Evolutionary conservation across 1,140 invertebrate species (phyloP), one percentile per base, ranked within the genome.

Genomic region (Diachasma alloeum): DNA sequence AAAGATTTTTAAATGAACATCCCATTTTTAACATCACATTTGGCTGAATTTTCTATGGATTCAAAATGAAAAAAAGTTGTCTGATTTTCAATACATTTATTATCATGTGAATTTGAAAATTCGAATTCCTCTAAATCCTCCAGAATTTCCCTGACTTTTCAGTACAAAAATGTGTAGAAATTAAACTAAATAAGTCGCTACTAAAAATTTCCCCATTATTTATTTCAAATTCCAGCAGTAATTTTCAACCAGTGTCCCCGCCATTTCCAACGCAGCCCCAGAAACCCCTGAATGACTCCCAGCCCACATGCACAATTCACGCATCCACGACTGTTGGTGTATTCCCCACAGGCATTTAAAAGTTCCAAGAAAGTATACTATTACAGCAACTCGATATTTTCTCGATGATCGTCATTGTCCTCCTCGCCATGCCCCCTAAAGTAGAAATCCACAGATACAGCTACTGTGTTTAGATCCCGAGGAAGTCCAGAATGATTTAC

Each of bases 361-460:
- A 80, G 82, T 74, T 78, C 75, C 72, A 46, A 68, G 77, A 87
- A 88, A 87, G 87, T 88, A 87, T 89, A 88, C 78, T 83, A 85
- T 88, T 88, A 87, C 87, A 79, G 86, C 88, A 83, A 88, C 83
- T 85, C 82, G 87, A 89, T 89, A 89, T 87, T 88, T 88, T 87
- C 82, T 82, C 85, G 81, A 86, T 87, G 87, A 89, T 87, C 83
- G 77, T 86, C 83, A 89, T 88, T 89, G 87, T 87, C 78, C 80
- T 87, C 78, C 80, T 24, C 31, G 24, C 8, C 59, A 4, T 66
- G 80, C 76, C 77, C 79, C 77, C 79, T 53, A 17, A 53, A 75
- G 48, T 26, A 22, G 39, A 67, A 44, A 31, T 31, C 26, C 39
- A 48, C 10, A 73, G 44, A 72, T 72, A 72, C 24, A 36, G 44